Evolutionary conservation across 1,140 invertebrate genomes (phyloP).

Genomic region (Apis mellifera): Amel_HAv3.1 CM009941.2:771001-771500

Average conservation of each 20-base stretch:
- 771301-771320: constrained; percentile 14
- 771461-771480: no score
- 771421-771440: no score
- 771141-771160: constrained; percentile 7
- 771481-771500: no score
- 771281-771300: constrained; percentile 31
- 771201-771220: not conserved
- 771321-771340: constrained; percentile 13
- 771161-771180: not conserved
- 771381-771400: not conserved
- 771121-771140: constrained; percentile 59
- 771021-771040: not conserved
- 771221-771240: not conserved
- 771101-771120: constrained; percentile 61
- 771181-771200: constrained; percentile 1
- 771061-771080: constrained; percentile 50
- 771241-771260: constrained; percentile 14
- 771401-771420: no score
- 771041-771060: constrained; percentile 48
- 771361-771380: no score
- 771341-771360: not conserved
- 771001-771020: no score
- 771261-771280: not conserved
- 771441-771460: no score
- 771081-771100: not conserved